Evolutionary conservation across 2,113 vertebrate species (phyloP), one percentile per base, ranked within the genome.

Genomic region (Oryzias celebensis): DNA sequence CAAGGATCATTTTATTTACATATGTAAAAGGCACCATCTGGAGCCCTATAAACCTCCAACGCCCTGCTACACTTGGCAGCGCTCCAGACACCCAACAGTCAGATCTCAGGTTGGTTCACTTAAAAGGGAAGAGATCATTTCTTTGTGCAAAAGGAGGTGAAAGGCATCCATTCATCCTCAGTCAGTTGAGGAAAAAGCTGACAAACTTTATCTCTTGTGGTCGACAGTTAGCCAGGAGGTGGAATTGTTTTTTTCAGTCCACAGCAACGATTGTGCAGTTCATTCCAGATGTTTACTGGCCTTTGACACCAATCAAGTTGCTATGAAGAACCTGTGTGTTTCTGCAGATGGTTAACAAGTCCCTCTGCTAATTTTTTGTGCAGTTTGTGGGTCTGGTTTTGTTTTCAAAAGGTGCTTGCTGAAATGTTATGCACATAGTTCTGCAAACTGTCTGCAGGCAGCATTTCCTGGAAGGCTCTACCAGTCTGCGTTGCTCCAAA

Each of bases 21-120:
- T 73, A 71, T 81, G 73, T 75, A 88, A 82, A 83, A 75, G 59
- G 62, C 67, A 61, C 78, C 85, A 87, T 83, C 88, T 87, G 88
- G 75, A 73, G 59, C 2, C 44, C 43, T 69, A 75, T 80, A 79
- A 78, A 82, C 77, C 62, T 73, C 61, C 41, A 60, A 55, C 72
- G 54, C 56, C 52, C 70, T 7, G 18, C 58, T 41, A 10, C 56
- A 24, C 57, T 67, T 83, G 86, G 83, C 73, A 0, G 23, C 1
- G 1, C 26, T 71, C 86, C 84, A 82, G 58, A 43, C 47, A 60
- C 62, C 63, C 69, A 81, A 66, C 82, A 52, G 73, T 65, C 74
- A n/a, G 18, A 53, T 36, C 67, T 17, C 7, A 52, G 42, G 45
- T 65, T 26, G 26, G 49, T 74, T 65, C 71, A 10, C 52, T 71